Base-by-base conservation (phyloP, 1,140 invertebrate genomes). In the Drosophila tristis region DNA sequence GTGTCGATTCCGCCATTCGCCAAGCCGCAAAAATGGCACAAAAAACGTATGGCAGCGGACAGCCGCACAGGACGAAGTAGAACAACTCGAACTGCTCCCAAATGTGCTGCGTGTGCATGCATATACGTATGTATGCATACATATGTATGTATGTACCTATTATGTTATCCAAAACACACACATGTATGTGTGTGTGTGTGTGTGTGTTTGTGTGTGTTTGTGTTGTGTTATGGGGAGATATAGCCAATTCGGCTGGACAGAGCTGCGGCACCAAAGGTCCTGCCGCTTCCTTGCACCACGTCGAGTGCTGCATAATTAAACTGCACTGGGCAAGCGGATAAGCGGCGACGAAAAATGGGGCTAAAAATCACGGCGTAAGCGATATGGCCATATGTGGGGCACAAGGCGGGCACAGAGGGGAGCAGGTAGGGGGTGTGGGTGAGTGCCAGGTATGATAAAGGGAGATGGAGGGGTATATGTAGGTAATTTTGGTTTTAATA, bases 61-160 rank as follows among this genome's bases (percentile, higher is more conserved):
- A 47, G 26, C 42, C 42, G 49, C 20, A 26, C 43, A 48, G 54
- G 50, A 65, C 61, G 58, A 68, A 56, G 58, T 59, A 42, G 11
- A 39, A 55, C 72, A 57, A 49, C 63, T 74, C 64, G 58, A 85
- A 80, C 74, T 74, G 58, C 78, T 81, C 78, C 81, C 81, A 81
- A 87, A 85, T 81, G 81, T 74, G 64, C 81, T 85, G 81, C 74
- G 81, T 80, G 81, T 80, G 78, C 74, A 80, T 86, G 80, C 80
- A 84, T 79, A 80, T 77, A 73, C 68, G 64, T 53, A 73, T 73
- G 64, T 53, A 73, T 59, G 47, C 23, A 51, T 47, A 11, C 26
- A 16, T 26, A 7, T n/a, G 35, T 43, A 15, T 11, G 47, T 48
- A 39, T 39, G 47, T 29, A 16, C 16, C 0, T 16, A 16, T 16